phyloP scores from a whole-genome alignment of 2,888 invertebrate genomes.

The Cryptocheilus praepositus region DNA sequence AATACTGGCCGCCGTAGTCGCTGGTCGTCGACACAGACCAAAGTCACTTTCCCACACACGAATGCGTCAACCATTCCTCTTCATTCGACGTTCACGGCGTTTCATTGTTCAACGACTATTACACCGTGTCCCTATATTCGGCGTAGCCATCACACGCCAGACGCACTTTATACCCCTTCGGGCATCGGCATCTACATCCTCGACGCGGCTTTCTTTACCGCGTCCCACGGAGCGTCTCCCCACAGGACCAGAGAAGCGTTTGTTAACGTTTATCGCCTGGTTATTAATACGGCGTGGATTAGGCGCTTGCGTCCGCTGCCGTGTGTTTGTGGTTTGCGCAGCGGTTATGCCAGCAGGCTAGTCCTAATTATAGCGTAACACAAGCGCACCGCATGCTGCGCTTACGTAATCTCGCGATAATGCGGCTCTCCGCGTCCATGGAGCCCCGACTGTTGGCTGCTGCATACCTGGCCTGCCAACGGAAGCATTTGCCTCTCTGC shows the following conservation, averaged over 20 bases:
- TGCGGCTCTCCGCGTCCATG: slow-evolving; percentile 47
- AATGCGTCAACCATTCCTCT: too few relatives aligned
- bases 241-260: slow-evolving; percentile 17
- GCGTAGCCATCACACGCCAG: too few relatives aligned
- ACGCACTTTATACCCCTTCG: too few relatives aligned
- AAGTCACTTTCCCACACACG: too few relatives aligned
- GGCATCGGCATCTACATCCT: too few relatives aligned
- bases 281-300: slow-evolving; percentile 50
- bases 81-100: too few relatives aligned
- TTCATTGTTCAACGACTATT: too few relatives aligned
- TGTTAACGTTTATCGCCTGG: slow-evolving; percentile 40
- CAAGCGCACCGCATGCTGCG: slow-evolving; percentile 56
- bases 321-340: slow-evolving; percentile 14
- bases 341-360: slow-evolving; percentile 51
- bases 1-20: too few relatives aligned
- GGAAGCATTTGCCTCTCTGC: slow-evolving; percentile 38
- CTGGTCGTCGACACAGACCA: too few relatives aligned
- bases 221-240: neutral
- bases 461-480: slow-evolving; percentile 56
- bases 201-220: neutral
- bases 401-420: slow-evolving; percentile 65
- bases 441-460: slow-evolving; percentile 37
- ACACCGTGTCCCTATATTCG: too few relatives aligned
- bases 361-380: slow-evolving; percentile 66
- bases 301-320: slow-evolving; percentile 18